Percentiles rank a stretch among this genome's conserved stretches.
Evolutionary conservation across 53 echinoderm and acorn worm genomes (phyloP).

Genomic region (Echinarachnius parma): DNA sequence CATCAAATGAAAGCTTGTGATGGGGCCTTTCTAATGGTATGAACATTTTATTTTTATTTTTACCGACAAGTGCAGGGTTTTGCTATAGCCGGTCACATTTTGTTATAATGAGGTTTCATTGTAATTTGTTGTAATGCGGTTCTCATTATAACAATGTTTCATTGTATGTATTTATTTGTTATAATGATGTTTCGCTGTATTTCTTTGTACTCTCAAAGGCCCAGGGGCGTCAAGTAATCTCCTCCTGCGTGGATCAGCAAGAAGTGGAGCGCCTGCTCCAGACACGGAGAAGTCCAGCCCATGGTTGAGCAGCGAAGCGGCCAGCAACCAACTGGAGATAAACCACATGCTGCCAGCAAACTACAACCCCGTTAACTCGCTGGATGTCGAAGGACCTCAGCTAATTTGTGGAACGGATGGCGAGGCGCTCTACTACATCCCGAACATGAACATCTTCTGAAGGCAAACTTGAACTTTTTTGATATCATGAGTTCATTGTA

Average conservation of each 20-base stretch:
- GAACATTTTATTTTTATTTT: too few relatives aligned
- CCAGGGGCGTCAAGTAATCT: slow-evolving; percentile 22
- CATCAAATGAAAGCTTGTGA: too few relatives aligned
- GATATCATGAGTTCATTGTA: too few relatives aligned
- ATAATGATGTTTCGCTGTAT: too few relatives aligned
- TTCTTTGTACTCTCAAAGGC: too few relatives aligned
- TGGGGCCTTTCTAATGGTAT: too few relatives aligned
- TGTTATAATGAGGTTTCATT: too few relatives aligned
- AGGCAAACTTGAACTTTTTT: background rate
- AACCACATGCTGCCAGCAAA: slow-evolving; percentile 82
- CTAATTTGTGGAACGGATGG: slow-evolving; percentile 94
- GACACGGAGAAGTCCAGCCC: slow-evolving; percentile 56
- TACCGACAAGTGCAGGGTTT: too few relatives aligned
- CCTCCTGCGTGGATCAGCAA: slow-evolving; percentile 21
- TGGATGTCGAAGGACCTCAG: slow-evolving; percentile 79
- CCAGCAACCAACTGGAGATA: slow-evolving; percentile 67
- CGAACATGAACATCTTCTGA: slow-evolving; percentile 49
- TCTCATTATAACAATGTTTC: too few relatives aligned
- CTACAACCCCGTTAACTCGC: slow-evolving; percentile 81
- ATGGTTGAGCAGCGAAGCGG: slow-evolving; percentile 68
- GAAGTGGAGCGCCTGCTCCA: slow-evolving; percentile 13
- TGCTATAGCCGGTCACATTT: too few relatives aligned
- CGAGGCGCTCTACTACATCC: slow-evolving; percentile 77
- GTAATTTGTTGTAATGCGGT: too few relatives aligned
- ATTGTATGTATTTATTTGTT: too few relatives aligned